These are phyloP conservation scores for Philhelius pedissequus DNA, from an alignment of 2,888 invertebrate genomes.

Conservation along the genomic window DNA sequence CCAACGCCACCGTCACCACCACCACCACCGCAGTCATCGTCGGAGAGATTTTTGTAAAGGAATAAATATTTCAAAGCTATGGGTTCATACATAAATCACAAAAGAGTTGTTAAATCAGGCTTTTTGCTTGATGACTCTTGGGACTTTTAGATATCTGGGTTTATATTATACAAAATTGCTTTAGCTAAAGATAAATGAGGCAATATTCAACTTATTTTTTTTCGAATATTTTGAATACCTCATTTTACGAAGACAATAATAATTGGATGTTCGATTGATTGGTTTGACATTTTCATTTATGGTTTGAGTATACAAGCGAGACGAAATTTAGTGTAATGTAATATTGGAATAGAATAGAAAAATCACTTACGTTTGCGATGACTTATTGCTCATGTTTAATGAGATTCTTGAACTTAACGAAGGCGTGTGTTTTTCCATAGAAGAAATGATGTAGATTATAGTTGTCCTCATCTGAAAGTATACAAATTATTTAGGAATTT, in stretches of 20 bases:
- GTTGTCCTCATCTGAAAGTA: too few relatives aligned
- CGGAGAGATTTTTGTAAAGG: neutral
- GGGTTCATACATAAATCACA: slow-evolving; percentile 1
- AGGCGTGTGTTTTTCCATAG: neutral
- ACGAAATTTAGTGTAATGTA: neutral
- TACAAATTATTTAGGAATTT: too few relatives aligned
- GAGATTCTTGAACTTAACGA: neutral
- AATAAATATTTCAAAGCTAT: neutral
- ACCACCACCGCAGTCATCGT: neutral
- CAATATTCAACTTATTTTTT: neutral
- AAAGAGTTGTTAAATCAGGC: neutral
- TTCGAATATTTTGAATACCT: neutral
- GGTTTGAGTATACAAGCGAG: neutral
- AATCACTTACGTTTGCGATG: neutral
- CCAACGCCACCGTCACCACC: too few relatives aligned
- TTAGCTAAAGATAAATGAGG: neutral
- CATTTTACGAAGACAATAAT: neutral
- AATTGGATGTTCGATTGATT: neutral
- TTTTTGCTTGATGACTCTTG: neutral
- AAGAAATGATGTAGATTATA: too few relatives aligned
- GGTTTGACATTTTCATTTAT: neutral
- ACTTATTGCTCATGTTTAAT: neutral
- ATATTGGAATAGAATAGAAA: neutral
- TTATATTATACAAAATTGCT: neutral
- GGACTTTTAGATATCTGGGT: neutral